Evolutionary conservation across 2,113 vertebrate species (phyloP), one percentile per base, ranked within the genome.

Genomic region (Piliocolobus tephrosceles): DNA sequence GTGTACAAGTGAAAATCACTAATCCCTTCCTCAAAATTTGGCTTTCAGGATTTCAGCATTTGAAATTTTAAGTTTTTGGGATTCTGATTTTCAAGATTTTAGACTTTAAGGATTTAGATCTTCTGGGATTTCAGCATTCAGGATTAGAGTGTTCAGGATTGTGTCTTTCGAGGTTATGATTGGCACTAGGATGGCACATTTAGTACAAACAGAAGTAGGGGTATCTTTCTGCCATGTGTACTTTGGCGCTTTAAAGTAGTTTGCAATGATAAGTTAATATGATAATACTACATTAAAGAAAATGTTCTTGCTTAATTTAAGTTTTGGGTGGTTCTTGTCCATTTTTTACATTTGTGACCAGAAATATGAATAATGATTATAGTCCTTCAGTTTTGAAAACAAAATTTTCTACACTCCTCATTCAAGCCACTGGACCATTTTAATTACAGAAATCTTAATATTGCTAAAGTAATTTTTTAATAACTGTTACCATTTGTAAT

Each of bases 361-460:
- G 43, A 81, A 70, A 91, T 45, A 68, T 84, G 72, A 97, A 16
- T 83, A 93, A 47, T 75, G 55, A 88, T 66, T 90, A 82, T 11
- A 58, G n/a, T 81, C 50, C 76, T 55, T 97, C 40, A 23, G 0
- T 91, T 85, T 84, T 76, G 14, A 38, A 61, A 91, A 61, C 30
- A 70, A 79, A 14, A 76, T 94, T 90, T 88, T 92, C 27, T 94
- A 88, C 55, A 96, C 80, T 84, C 3, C 27, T 94, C 8, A 35
- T 92, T 93, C n/a, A 94, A 83, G 35, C 45, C 79, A 79, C 50
- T 96, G 14, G 22, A 73, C 30, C 47, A 58, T 86, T 96, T 91
- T 96, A 95, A 86, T 66, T 78, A 23, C 68, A 83, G 25, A 87
- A n/a, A 91, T 83, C 13, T 72, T 94, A 79, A 92, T 87, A 72